Evolutionary conservation across 2,113 vertebrate species (phyloP).

Genomic region (Anhinga anhinga): DNA sequence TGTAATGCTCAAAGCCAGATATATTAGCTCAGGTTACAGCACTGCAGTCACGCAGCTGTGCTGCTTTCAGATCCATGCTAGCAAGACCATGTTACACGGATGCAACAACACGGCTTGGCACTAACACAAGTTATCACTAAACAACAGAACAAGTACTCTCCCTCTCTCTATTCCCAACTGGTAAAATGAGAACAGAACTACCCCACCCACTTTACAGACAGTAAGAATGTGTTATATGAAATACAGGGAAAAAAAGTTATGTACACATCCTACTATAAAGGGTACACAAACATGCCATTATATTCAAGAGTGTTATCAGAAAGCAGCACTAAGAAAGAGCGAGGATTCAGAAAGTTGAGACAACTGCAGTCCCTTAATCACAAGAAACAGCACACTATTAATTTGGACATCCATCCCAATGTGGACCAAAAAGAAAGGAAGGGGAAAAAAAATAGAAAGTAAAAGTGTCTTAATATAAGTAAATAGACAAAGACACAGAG

Average conservation of each 20-base stretch:
- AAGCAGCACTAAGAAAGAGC: background rate
- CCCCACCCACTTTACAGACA: background rate
- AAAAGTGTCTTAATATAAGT: background rate
- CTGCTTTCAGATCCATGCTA: background rate
- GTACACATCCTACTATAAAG: background rate
- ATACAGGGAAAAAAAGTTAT: background rate
- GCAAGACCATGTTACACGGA: background rate
- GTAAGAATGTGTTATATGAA: background rate
- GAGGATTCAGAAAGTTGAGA: background rate
- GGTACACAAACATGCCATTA: background rate
- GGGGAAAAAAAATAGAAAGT: background rate
- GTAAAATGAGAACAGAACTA: background rate
- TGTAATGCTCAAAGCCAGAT: background rate
- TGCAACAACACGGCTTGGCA: background rate
- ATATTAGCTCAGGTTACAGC: background rate
- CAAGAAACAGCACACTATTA: background rate
- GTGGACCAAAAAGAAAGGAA: background rate
- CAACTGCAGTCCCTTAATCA: background rate
- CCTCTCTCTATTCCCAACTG: background rate
- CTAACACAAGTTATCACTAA: background rate
- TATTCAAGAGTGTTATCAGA: background rate
- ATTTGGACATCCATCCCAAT: background rate
- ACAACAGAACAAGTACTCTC: background rate
- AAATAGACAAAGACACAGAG: constrained; percentile 10
- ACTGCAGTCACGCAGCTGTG: background rate